phyloP scores from a whole-genome alignment of 2,888 invertebrate genomes.

The Trissonchulus sp. region DNA sequence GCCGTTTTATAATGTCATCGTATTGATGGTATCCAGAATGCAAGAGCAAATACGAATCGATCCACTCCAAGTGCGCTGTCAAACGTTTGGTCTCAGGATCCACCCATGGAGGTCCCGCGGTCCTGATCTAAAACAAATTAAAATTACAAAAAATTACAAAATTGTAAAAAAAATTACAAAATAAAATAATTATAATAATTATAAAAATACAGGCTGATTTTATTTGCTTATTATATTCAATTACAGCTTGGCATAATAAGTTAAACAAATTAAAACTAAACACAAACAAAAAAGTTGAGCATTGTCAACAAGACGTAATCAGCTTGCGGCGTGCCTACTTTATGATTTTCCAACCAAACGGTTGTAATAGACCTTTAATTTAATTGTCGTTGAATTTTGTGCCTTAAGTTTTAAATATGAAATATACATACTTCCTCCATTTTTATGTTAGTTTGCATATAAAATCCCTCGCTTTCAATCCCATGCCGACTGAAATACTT shows the following conservation, averaged over 20 bases:
- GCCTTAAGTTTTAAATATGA: neutral
- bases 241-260: too few species aligned
- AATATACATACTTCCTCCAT: neutral
- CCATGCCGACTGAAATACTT: conserved; percentile 60
- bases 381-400: neutral
- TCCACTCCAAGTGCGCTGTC: conserved; percentile 72
- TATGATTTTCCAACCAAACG: too few species aligned
- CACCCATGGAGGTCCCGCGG: neutral
- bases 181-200: too few species aligned
- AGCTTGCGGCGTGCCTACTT: too few species aligned
- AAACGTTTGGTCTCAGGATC: conserved; percentile 50
- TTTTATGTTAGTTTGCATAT: neutral
- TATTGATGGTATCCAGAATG: conserved; percentile 75
- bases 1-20: conserved; percentile 71
- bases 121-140: neutral
- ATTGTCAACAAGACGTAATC: neutral
- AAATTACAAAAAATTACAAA: too few species aligned
- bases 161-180: neutral
- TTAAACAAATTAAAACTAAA: too few species aligned
- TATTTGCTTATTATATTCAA: too few species aligned
- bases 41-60: conserved; percentile 71
- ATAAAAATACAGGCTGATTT: too few species aligned
- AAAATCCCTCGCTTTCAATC: neutral
- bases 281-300: too few species aligned
- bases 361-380: too few species aligned